A percentile compares a stretch with the other conserved stretches of the same genome.
Evolutionary conservation across 92 coral and sea anemone species (phyloP).

Genomic region (Paramuricea clavata): DNA sequence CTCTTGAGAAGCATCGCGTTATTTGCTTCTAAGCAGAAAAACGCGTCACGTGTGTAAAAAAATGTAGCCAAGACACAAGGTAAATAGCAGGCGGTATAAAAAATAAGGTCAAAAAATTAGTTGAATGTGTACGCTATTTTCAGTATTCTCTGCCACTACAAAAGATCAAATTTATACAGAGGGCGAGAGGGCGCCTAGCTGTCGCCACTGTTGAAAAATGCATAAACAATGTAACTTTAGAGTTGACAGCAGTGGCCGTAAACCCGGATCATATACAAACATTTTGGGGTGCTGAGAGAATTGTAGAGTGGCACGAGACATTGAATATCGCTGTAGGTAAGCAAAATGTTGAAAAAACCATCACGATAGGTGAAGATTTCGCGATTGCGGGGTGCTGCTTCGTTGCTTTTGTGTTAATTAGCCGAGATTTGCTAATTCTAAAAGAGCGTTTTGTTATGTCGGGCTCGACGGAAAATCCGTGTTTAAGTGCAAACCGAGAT

Average conservation of each 20-base stretch:
- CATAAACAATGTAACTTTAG: slow-evolving; percentile 52
- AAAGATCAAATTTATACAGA: slow-evolving; percentile 55
- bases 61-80: background rate
- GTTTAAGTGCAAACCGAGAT: slow-evolving; percentile 41
- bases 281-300: slow-evolving; percentile 58
- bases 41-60: background rate
- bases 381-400: slow-evolving; percentile 41
- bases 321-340: slow-evolving; percentile 59
- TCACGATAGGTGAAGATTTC: slow-evolving; percentile 32
- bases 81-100: slow-evolving; percentile 32
- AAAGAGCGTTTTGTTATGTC: slow-evolving; percentile 44
- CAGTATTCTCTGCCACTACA: slow-evolving; percentile 32
- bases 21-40: background rate
- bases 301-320: slow-evolving; percentile 57
- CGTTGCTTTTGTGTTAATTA: slow-evolving; percentile 36
- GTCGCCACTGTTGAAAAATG: slow-evolving; percentile 56
- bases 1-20: background rate
- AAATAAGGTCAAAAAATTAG: background rate
- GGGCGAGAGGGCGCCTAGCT: slow-evolving; percentile 61
- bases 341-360: slow-evolving; percentile 39
- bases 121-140: slow-evolving; percentile 40
- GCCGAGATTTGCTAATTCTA: slow-evolving; percentile 37
- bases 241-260: slow-evolving; percentile 35
- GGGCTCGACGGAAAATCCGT: slow-evolving; percentile 33
- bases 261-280: slow-evolving; percentile 47